Base-by-base conservation (phyloP, 35 echinoderm and acorn worm genomes). In the Lytechinus variegatus region DNA sequence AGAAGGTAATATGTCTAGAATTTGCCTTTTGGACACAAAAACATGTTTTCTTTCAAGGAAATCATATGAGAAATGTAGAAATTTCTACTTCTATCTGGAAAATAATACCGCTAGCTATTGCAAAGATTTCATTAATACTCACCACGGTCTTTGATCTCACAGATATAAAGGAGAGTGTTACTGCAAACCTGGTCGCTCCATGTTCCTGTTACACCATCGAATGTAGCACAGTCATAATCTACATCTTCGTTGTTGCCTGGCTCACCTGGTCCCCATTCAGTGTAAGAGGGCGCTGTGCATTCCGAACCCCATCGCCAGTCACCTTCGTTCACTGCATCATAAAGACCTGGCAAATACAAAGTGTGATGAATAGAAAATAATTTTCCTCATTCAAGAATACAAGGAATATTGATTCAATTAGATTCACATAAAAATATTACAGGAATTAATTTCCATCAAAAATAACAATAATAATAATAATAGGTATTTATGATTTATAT, bases 141-240 rank as follows among this genome's bases (percentile, higher is more conserved):
- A 96, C 96, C 5, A 86, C 94, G 95, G 3, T 71, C 10, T 91
- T 94, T 95, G 10, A 96, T 96, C 89, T 96, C 96, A 86, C 96
- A 96, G 58, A 96, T 61, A 21, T 95, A 96, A 29, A 61, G 44
- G 16, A 55, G 89, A 89, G 52, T 79, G 16, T 28, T 92, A 10
- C 24, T n/a, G 86, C 96, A 96, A 92, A 19, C 53, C 5, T 66
- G 94, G 33, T 96, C 94, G n/a, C 54, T 91, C 96, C 96, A 96
- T 27, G 61, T 55, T 21, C 96, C 96, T 0, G 87, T 89, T 4
- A 72, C 54, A 28, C 96, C 96, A 86, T 96, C 86, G 9, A 96
- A 5, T 44, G 54, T 52, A 16, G 86, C 96, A 51, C 96, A 96
- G 89, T 94, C 96, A 94, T 96, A 56, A 24, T 86, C 54, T 53